A percentile compares a stretch with the other conserved stretches of the same genome.
Evolutionary conservation across 1,140 invertebrate species (phyloP).

Genomic region (Drosophila kurseongensis): DNA sequence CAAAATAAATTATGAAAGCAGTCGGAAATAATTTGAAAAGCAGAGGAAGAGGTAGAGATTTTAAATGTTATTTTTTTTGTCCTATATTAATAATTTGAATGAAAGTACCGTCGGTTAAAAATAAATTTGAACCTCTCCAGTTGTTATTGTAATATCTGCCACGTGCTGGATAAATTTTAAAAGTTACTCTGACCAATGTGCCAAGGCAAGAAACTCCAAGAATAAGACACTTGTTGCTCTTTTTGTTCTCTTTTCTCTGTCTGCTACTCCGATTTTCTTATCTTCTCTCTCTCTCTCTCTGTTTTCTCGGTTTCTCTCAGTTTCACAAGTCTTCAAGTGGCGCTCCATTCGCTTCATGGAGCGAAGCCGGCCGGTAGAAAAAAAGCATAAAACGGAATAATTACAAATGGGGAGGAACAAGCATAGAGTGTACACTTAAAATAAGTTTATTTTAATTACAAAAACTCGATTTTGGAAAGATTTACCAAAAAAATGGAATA

Average conservation of each 20-base stretch:
- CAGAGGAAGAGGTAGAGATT: neutral
- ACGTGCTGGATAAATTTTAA: conserved; percentile 19
- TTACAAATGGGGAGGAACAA: conserved; percentile 37
- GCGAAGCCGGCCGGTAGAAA: conserved; percentile 67
- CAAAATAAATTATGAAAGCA: no score
- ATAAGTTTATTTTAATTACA: neutral
- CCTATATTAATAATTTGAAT: no score
- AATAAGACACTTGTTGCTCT: conserved; percentile 73
- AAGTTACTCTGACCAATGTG: conserved; percentile 18
- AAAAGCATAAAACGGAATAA: conserved; percentile 53
- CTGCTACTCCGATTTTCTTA: no score
- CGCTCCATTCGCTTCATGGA: conserved; percentile 48
- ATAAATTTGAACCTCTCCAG: neutral
- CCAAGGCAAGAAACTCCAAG: conserved; percentile 28
- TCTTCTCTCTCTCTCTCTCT: no score
- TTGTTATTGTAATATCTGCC: conserved; percentile 6
- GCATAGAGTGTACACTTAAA: conserved; percentile 16
- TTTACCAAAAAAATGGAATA: no score
- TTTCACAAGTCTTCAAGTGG: conserved; percentile 51
- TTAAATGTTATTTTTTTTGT: neutral
- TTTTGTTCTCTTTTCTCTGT: conserved; percentile 17
- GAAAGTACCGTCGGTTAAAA: neutral
- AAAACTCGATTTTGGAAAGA: neutral
- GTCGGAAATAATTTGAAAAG: neutral
- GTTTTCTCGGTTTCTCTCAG: neutral